phyloP scores from a whole-genome alignment of 2,888 invertebrate genomes.

The Nomada ruficornis region DNA sequence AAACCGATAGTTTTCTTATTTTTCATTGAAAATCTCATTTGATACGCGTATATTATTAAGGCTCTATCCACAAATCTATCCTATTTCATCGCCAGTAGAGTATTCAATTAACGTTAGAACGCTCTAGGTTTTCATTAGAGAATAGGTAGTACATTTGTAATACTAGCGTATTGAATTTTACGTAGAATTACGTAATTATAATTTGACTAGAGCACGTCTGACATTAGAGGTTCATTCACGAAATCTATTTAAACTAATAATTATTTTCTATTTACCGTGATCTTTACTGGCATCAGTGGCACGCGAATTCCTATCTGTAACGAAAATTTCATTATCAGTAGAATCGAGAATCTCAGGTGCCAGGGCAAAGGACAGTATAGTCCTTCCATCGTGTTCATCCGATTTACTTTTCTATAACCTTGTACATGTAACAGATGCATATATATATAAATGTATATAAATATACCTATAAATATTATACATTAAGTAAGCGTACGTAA shows the following conservation, averaged over 20 bases:
- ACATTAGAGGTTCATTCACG: background rate
- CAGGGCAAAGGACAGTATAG: background rate
- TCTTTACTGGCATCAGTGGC: background rate
- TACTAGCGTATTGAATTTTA: background rate
- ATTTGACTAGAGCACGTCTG: background rate
- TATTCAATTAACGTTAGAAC: background rate
- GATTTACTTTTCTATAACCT: slow-evolving; percentile 27
- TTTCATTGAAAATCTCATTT: background rate
- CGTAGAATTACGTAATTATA: background rate
- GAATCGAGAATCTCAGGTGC: slow-evolving; percentile 28
- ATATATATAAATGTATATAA: background rate
- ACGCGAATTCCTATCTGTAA: background rate
- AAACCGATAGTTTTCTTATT: background rate
- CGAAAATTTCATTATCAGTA: slow-evolving; percentile 11
- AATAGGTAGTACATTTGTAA: background rate
- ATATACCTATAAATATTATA: background rate
- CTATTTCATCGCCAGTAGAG: background rate
- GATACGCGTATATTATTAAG: background rate
- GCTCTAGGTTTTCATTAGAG: background rate
- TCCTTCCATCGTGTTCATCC: slow-evolving; percentile 21
- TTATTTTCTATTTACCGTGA: background rate
- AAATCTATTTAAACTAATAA: background rate
- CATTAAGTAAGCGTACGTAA: slow-evolving; percentile 42
- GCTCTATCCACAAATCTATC: background rate
- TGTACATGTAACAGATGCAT: background rate